Evolutionary conservation across 2,113 vertebrate species (phyloP), one percentile per base, ranked within the genome.

Genomic region (Rattus rattus): DNA sequence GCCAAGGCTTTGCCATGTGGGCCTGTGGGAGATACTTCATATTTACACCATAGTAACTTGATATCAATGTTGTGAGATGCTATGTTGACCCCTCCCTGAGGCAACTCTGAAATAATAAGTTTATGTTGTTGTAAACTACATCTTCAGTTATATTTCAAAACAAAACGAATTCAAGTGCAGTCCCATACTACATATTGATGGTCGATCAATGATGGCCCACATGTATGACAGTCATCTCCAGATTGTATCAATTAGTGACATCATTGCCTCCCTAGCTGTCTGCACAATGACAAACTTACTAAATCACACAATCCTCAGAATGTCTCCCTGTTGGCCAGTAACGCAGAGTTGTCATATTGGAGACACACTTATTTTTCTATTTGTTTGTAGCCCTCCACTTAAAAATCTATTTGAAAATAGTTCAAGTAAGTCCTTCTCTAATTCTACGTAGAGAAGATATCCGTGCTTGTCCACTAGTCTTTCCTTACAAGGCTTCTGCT

Each of bases 351-450:
- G 24, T 22, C 12, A 11, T 54, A 19, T 80, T 81, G 30, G 24
- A 9, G 56, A 95, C 59, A 59, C 12, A 8, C 4, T 63, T 89
- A 5, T 63, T 83, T 94, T 81, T 54, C 39, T 67, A 33, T 36
- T 61, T 90, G 59, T 88, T 49, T n/a, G n/a, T 70, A 14, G 7
- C 0, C 12, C 4, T 67, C 13, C 24, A 56, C 20, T 72, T 83
- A 93, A 88, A 92, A 91, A 52, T n/a, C 70, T 39, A 69, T 92
- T 83, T 69, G 30, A 52, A 90, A 59, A 90, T 80, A 7, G 43
- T 76, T 65, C 36, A 6, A 70, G 20, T 28, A 75, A 52, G 65
- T 91, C 54, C 5, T 77, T 77, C 75, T 95, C 81, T 54, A 69
- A 43, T 17, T 24, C 22, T 95, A 39, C 20, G 61, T 86, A n/a